These are phyloP conservation scores for Sylvia atricapilla DNA, from an alignment of 2,113 vertebrate species.

Conservation along the genomic window DNA sequence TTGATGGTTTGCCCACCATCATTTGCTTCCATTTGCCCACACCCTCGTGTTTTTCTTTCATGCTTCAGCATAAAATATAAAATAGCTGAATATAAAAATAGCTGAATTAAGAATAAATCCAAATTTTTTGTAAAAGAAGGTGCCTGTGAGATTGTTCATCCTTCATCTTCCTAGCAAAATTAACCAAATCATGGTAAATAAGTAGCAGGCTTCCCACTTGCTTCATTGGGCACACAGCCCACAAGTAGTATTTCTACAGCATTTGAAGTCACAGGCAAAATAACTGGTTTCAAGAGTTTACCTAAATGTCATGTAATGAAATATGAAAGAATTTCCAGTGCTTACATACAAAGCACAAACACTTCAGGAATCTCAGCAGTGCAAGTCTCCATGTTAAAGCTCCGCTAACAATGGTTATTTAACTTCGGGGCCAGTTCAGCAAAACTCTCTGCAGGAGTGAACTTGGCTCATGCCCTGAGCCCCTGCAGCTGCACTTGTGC, in stretches of 20 bases:
- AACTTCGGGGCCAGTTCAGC: accelerated
- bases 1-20: too few relatives aligned
- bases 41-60: background rate
- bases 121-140: background rate
- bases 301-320: background rate
- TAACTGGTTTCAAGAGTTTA: background rate
- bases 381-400: background rate
- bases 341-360: background rate
- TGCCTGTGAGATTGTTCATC: background rate
- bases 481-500: background rate
- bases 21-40: background rate
- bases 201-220: background rate
- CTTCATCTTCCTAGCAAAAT: background rate
- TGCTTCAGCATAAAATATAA: background rate
- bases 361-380: background rate
- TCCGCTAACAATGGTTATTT: background rate
- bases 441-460: background rate
- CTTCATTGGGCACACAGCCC: background rate
- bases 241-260: background rate
- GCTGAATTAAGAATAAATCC: background rate
- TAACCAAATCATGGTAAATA: background rate
- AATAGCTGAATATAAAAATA: background rate
- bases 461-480: background rate
- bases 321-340: background rate
- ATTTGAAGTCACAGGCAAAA: background rate